A percentile compares a stretch with the other conserved stretches of the same genome.
Evolutionary conservation across 2,113 vertebrate species (phyloP).

Genomic region (Gasterosteus aculeatus): DNA sequence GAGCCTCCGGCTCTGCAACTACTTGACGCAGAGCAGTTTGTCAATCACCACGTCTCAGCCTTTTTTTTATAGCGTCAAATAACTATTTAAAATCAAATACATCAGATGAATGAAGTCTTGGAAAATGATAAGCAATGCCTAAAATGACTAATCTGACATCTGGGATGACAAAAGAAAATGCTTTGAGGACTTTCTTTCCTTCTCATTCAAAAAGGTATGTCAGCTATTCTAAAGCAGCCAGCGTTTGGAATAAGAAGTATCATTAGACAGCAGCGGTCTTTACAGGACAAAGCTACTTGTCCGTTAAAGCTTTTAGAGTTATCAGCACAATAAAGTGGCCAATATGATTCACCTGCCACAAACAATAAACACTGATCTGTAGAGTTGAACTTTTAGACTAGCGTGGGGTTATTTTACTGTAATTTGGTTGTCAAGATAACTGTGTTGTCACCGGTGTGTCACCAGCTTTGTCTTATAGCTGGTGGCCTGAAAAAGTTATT

Average conservation of each 20-base stretch:
- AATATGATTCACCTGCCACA: conserved; percentile 7
- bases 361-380: conserved; percentile 25
- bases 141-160: background rate
- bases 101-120: background rate
- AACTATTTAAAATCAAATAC: background rate
- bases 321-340: conserved; percentile 9
- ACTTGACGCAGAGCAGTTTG: background rate
- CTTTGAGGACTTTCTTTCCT: conserved; percentile 65
- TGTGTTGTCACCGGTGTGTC: conserved; percentile 23
- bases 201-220: conserved; percentile 59
- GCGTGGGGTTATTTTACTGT: conserved; percentile 18
- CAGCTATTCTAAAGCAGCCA: conserved; percentile 50
- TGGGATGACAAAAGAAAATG: conserved; percentile 56
- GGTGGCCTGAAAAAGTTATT: background rate
- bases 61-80: background rate
- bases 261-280: conserved; percentile 35
- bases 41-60: background rate
- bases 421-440: conserved; percentile 43
- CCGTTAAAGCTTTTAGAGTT: background rate
- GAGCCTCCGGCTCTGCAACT: too few relatives aligned
- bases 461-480: conserved; percentile 15
- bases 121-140: background rate
- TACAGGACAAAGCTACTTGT: conserved; percentile 2
- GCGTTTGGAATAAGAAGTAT: conserved; percentile 39
- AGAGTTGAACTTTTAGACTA: conserved; percentile 17